Base-by-base conservation (phyloP, 2,888 invertebrate species). In the Neoaliturus tenellus region DNA sequence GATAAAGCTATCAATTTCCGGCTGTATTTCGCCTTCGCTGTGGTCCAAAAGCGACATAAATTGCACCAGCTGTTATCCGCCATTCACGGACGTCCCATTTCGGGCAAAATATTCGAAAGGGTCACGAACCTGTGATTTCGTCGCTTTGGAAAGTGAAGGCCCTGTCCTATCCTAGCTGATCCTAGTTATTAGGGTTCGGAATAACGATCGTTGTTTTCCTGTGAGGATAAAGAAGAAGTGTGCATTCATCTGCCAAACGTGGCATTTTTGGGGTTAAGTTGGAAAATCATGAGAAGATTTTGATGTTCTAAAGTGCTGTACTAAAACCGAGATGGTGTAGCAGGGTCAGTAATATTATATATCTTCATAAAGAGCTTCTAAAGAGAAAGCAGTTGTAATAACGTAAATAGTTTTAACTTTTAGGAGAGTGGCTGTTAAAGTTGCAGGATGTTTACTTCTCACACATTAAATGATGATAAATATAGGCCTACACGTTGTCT, bases 71-170 rank as follows among this genome's bases (percentile, higher is more conserved):
- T 62, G 62, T 62, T 62, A 62, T 62, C 31, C 17, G 62, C 28
- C 62, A 20, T 62, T 62, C 62, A 28, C 25, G 62, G 62, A 62
- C 28, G 31, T 28, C 25, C 62, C 31, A 14, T 55, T 55, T 55
- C 31, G 31, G 62, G 28, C 5, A 51, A 62, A 62, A 62, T 62
- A 62, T 62, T 62, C 28, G 62, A 62, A 62, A n/a, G 62, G 62
- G 17, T 62, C 62, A 62, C 62, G 62, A 62, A 12, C 31, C 20
- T 12, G 62, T 62, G 28, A 62, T 62, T 62, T 62, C 25, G 62
- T 62, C 62, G 25, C 28, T 51, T 23, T 14, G n/a, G 31, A 62
- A 62, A 62, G 62, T 62, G 62, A 62, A 62, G 62, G 62, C 20
- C 25, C 20, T 62, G 17, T 62, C 62, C 25, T 62, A 62, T 28